phyloP scores from a whole-genome alignment of 1,140 invertebrate genomes.

The Sesamia nonagrioides region DNA sequence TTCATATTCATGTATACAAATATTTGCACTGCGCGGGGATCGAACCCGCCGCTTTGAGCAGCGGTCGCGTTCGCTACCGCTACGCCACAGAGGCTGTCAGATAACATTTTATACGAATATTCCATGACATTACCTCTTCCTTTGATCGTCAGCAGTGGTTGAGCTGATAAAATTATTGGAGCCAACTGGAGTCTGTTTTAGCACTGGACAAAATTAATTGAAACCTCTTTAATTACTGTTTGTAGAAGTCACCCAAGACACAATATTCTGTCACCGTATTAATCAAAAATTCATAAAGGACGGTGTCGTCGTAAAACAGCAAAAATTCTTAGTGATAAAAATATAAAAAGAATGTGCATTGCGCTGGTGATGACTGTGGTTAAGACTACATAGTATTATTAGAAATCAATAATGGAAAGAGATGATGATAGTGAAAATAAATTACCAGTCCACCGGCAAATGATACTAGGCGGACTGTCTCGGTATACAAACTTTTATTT shows the following conservation, averaged over 20 bases:
- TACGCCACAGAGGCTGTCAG: too few relatives aligned
- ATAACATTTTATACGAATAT: too few relatives aligned
- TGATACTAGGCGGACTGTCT: conserved; percentile 6
- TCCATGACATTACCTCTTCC: too few relatives aligned
- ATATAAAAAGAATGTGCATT: neutral
- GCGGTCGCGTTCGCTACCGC: too few relatives aligned
- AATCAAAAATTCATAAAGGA: neutral
- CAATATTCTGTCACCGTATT: neutral
- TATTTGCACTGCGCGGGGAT: too few relatives aligned
- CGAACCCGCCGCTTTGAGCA: too few relatives aligned
- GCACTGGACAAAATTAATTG: neutral
- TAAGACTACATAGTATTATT: neutral
- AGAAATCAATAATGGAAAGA: neutral
- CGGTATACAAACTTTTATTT: neutral
- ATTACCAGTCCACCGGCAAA: neutral
- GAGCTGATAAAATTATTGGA: too few relatives aligned
- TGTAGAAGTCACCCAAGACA: neutral
- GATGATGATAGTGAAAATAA: neutral
- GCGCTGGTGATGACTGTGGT: neutral
- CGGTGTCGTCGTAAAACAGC: neutral
- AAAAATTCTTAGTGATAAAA: conserved; percentile 1
- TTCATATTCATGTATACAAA: too few relatives aligned
- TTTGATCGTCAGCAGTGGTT: too few relatives aligned
- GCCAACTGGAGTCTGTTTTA: neutral
- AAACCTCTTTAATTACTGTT: neutral